Evolutionary conservation across 2,888 invertebrate species (phyloP), one percentile per base, ranked within the genome.

Genomic region (Coenonympha arcania): DNA sequence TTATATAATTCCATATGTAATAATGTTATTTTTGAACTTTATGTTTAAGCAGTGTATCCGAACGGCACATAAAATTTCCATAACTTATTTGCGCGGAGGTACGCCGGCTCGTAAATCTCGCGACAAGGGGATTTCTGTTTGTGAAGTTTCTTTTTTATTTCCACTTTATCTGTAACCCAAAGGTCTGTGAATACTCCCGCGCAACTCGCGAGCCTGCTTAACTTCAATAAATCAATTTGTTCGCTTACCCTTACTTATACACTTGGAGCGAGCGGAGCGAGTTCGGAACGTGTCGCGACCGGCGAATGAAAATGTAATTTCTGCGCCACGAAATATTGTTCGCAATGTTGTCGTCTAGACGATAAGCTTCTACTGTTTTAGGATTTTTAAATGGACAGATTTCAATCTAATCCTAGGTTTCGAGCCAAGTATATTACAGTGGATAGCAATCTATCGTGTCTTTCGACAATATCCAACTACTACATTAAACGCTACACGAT

Each of bases 211-310:
- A 71, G 68, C 76, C 75, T 71, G 80, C 79, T 79, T 79, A 85
- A 85, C 85, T 86, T 85, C 79, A 80, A 86, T 86, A 86, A 86
- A 85, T 86, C 85, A 86, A 85, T 85, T 86, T 86, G 81, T 81
- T 78, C 81, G 78, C 76, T 82, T 78, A 79, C 77, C 69, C 78
- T 78, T 81, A 78, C 79, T 80, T 80, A 80, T 78, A 79, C 58
- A 58, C 61, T 62, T 59, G 60, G 70, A 68, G 64, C 63, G 70
- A 68, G 64, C 63, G 66, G 66, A 63, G 62, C 64, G 67, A 69
- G 72, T 75, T 74, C 57, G 68, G 70, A 60, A 79, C 79, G 78
- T 80, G 78, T 73, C 68, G 68, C 69, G 69, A 71, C 72, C 67
- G 65, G 69, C 71, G 66, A 75, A 73, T 76, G 73, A 68, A 69